A percentile compares a stretch with the other conserved stretches of the same genome.
Conservation (phyloP, 1,140 invertebrate genomes). For the Trypoxylus dichotomus region DNA sequence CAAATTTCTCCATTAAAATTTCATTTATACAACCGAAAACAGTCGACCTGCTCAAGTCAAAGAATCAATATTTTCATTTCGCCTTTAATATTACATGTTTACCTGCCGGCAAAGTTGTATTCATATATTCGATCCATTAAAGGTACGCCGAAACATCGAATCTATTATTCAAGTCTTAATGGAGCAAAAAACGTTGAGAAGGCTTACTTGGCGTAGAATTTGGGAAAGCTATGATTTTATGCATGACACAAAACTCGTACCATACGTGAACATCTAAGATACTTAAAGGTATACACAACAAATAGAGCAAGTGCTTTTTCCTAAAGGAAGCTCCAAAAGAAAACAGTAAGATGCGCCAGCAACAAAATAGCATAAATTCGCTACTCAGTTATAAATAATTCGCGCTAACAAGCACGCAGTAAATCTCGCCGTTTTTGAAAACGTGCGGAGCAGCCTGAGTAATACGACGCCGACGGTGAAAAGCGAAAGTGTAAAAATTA, state of each 20-base stretch:
- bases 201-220: not conserved
- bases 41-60: not conserved
- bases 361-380: no score
- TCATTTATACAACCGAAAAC: no score
- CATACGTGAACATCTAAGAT: no score
- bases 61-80: not conserved
- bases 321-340: no score
- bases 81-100: not conserved
- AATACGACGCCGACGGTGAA: slow-evolving; percentile 17
- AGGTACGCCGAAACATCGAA: not conserved
- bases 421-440: not conserved
- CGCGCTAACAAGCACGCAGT: not conserved
- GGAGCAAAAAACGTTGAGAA: not conserved
- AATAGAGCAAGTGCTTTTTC: no score
- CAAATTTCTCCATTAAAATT: no score
- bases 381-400: not conserved
- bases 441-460: not conserved
- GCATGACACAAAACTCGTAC: no score
- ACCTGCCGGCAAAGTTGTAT: not conserved
- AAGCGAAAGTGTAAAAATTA: slow-evolving; percentile 45
- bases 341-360: no score
- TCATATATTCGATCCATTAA: not conserved
- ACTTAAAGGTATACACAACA: no score
- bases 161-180: slow-evolving; percentile 23
- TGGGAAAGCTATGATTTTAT: not conserved